Conservation (phyloP, 2,113 vertebrate species). For the Empidonax alnorum region DNA sequence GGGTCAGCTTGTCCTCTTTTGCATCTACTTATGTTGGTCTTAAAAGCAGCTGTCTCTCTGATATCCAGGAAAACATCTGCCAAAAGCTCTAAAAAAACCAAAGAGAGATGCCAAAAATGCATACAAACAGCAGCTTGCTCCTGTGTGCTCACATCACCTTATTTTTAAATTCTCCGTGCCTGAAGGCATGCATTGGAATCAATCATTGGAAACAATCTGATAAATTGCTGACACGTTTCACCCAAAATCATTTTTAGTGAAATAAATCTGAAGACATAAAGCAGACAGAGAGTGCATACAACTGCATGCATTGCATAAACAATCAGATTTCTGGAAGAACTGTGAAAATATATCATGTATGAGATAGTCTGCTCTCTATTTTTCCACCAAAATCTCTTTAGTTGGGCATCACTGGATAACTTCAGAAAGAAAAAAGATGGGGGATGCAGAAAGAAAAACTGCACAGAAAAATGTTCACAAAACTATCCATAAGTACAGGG, state of each 20-base stretch:
- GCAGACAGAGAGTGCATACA: background rate
- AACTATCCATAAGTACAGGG: background rate
- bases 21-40: background rate
- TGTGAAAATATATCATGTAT: background rate
- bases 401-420: background rate
- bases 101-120: background rate
- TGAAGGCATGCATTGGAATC: background rate
- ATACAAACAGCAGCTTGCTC: background rate
- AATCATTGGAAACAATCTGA: background rate
- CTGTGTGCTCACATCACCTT: background rate
- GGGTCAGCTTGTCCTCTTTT: background rate
- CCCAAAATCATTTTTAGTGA: background rate
- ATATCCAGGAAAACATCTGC: constrained; percentile 1
- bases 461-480: background rate
- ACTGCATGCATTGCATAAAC: background rate
- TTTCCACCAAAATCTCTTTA: background rate
- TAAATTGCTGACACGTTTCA: constrained; percentile 1
- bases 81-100: background rate
- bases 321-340: background rate
- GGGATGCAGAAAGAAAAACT: background rate
- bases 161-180: background rate
- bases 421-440: background rate
- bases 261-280: background rate
- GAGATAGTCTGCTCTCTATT: background rate
- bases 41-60: background rate